A percentile compares a stretch with the other conserved stretches of the same genome.
Conservation (phyloP, 2,113 vertebrate genomes). For the Hippocampus abdominalis region DNA sequence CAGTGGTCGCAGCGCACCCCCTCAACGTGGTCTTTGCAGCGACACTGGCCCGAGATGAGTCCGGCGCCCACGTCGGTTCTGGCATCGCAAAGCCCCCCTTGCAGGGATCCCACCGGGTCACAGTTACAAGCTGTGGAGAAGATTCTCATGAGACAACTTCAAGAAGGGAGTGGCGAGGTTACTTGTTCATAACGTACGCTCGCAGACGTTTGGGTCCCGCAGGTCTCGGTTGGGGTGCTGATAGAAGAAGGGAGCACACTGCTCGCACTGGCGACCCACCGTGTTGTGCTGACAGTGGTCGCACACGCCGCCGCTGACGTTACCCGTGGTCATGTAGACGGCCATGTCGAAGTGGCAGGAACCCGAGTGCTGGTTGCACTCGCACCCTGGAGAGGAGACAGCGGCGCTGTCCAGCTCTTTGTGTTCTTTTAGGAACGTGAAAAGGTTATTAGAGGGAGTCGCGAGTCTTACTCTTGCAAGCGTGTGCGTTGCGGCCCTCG, state of each 20-base stretch:
- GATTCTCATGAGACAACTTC: not conserved
- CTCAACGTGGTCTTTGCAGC: constrained; percentile 88
- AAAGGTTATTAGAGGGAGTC: not conserved
- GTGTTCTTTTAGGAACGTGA: not conserved
- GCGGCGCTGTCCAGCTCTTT: not conserved
- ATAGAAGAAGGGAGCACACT: constrained; percentile 88
- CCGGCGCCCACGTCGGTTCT: constrained; percentile 81
- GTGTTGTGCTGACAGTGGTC: constrained; percentile 92
- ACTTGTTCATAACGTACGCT: constrained; percentile 73
- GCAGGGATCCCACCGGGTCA: constrained; percentile 84
- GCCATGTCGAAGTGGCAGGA: constrained; percentile 92
- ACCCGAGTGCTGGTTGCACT: constrained; percentile 85
- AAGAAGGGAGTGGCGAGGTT: constrained; percentile 7
- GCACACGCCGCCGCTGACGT: constrained; percentile 88
- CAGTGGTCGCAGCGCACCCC: constrained; percentile 90
- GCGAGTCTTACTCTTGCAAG: constrained; percentile 84
- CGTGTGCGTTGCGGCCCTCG: constrained; percentile 85
- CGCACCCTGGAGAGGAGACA: constrained; percentile 75
- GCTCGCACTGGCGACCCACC: constrained; percentile 83
- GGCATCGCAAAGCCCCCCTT: constrained; percentile 85
- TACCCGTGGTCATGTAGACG: constrained; percentile 80
- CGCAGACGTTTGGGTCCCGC: constrained; percentile 83
- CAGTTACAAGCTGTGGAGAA: constrained; percentile 82
- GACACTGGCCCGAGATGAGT: constrained; percentile 91
- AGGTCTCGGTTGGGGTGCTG: constrained; percentile 86